Percentiles rank a stretch among this genome's conserved stretches.
These are phyloP conservation scores for Amiota mariae DNA, from an alignment of 2,888 invertebrate species.

Conservation along the genomic window DNA sequence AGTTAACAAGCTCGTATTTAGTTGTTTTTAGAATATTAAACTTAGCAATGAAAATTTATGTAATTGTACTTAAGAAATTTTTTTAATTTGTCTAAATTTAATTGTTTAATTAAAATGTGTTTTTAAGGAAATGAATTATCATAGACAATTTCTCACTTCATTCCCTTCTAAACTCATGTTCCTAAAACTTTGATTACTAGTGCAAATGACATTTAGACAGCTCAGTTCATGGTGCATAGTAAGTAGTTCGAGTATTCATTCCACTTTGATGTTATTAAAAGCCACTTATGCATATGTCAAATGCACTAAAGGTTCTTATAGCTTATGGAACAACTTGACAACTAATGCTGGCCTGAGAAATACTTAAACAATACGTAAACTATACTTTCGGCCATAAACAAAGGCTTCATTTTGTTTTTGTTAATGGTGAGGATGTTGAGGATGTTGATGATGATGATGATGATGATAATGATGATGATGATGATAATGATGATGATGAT, in stretches of 20 bases:
- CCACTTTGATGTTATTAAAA: constrained; percentile 57
- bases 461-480: too few relatives aligned
- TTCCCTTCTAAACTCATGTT: not conserved
- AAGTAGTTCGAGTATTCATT: not conserved
- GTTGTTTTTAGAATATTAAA: too few relatives aligned
- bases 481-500: too few relatives aligned
- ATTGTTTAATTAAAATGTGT: too few relatives aligned
- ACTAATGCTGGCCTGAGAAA: not conserved
- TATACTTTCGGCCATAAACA: constrained; percentile 48
- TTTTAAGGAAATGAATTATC: too few relatives aligned
- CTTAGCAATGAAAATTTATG: too few relatives aligned
- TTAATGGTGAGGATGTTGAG: too few relatives aligned
- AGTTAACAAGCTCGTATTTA: too few relatives aligned
- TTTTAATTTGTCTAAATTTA: too few relatives aligned
- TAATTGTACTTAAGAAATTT: too few relatives aligned
- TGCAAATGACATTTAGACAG: constrained; percentile 1
- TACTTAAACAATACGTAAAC: constrained; percentile 41
- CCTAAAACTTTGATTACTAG: not conserved
- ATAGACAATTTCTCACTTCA: not conserved
- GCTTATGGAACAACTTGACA: not conserved
- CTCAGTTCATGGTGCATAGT: not conserved
- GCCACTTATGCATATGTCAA: constrained; percentile 59
- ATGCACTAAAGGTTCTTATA: constrained; percentile 44
- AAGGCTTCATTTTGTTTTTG: too few relatives aligned
- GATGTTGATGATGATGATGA: too few relatives aligned